A percentile compares a stretch with the other conserved stretches of the same genome.
phyloP scores from a whole-genome alignment of 2,113 vertebrate genomes.

The Laticauda colubrina region DNA sequence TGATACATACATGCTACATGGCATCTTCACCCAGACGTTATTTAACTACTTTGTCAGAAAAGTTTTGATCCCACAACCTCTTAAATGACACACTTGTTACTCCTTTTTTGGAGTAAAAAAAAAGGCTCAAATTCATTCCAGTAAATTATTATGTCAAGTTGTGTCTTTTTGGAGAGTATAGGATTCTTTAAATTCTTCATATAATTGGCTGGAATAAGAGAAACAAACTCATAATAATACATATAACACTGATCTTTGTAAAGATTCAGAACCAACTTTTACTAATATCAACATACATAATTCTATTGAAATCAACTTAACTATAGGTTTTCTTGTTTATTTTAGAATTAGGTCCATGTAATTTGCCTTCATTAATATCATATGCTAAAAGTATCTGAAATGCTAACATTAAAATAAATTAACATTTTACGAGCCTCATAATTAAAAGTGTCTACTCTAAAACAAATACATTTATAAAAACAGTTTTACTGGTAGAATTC shows the following conservation, averaged over 20 bases:
- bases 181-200: neutral
- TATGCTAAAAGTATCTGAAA: conserved; percentile 42
- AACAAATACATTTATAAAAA: conserved; percentile 81
- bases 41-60: neutral
- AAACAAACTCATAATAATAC: neutral
- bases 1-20: neutral
- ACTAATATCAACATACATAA: neutral
- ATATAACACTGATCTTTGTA: neutral
- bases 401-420: conserved; percentile 75
- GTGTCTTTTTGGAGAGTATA: neutral
- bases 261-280: neutral
- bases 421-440: conserved; percentile 72
- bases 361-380: conserved; percentile 27
- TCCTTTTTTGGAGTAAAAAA: neutral
- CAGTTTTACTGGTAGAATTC: conserved; percentile 76
- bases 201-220: neutral
- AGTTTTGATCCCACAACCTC: neutral
- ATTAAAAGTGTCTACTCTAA: conserved; percentile 73
- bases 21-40: neutral
- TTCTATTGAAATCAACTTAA: neutral
- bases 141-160: neutral
- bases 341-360: conserved; percentile 16
- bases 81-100: neutral
- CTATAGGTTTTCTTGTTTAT: neutral
- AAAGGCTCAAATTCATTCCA: neutral